Base-by-base conservation (phyloP, 2,797 vertebrate genomes). In the Scolopax rusticola region DNA sequence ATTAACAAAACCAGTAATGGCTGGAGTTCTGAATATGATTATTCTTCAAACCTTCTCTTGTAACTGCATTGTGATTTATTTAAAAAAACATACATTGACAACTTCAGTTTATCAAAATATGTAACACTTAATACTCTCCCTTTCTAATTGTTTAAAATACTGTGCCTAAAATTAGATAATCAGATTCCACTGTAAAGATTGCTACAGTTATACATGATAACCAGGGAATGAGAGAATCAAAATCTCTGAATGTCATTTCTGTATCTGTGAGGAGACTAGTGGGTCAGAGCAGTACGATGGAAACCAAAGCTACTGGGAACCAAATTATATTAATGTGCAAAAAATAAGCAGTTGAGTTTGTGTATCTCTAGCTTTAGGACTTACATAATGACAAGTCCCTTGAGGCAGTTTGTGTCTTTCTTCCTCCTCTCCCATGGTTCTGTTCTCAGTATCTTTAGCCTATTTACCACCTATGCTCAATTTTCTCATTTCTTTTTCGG, bases 1-100 rank as follows among this genome's bases (percentile, higher is more conserved):
- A 95, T 94, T 95, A 87, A 93, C 78, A 85, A 92, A 96, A 67
- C 48, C 60, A 93, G 84, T 77, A 70, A 89, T 18, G 63, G 57
- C 65, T 91, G 56, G 69, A 92, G 53, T 87, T 84, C 71, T 89
- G 69, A 78, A 92, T 53, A 64, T 70, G 60, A 85, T 83, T 92
- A 47, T 78, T 87, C 68, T 83, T 91, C 81, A 83, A 15, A 93
- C 10, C 41, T 78, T 59, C 48, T 69, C 87, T 74, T 83, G 32
- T 75, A 60, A 33, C 63, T 56, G 51, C 25, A 30, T 12, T 27
- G 18, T 33, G 36, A 67, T 71, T 90, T 79, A 15, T 76, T 94
- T 68, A 25, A 25, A 59, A 95, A 84, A 2, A 2, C 20, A 20
- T 9, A 20, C 1, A 0, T 4, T 32, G 51, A 13, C 30, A 48